A percentile compares a stretch with the other conserved stretches of the same genome.
Evolutionary conservation across 2,797 vertebrate species (phyloP).

Genomic region (Heliangelus exortis): DNA sequence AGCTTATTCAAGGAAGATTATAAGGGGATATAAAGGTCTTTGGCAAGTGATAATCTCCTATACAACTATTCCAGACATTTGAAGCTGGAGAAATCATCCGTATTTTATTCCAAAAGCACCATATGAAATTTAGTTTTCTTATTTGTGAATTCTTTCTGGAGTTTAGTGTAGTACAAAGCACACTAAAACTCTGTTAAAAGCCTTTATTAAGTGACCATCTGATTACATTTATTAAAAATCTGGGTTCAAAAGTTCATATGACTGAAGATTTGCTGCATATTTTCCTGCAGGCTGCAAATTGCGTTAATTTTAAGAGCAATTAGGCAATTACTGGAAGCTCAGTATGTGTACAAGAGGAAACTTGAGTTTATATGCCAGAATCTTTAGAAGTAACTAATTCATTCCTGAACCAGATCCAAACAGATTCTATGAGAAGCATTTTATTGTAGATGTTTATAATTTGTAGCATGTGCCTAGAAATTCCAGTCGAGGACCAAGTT

Average conservation of each 20-base stretch:
- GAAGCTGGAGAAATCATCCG: not conserved
- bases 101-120: not conserved
- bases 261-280: not conserved
- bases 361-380: not conserved
- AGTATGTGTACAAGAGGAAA: not conserved
- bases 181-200: not conserved
- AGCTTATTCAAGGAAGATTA: not conserved
- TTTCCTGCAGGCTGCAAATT: not conserved
- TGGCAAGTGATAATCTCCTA: not conserved
- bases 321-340: constrained; percentile 4
- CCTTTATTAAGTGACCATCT: not conserved
- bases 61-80: not conserved
- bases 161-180: not conserved
- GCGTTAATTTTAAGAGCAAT: constrained; percentile 12
- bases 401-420: not conserved
- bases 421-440: not conserved
- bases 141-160: not conserved
- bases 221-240: not conserved
- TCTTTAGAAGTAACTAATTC: not conserved
- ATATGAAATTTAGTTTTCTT: not conserved
- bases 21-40: not conserved
- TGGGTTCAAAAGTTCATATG: not conserved
- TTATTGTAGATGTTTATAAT: not conserved
- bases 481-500: not conserved
- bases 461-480: not conserved